phyloP scores from a whole-genome alignment of 2,888 invertebrate species.

The Pollenia griseotomentosa region DNA sequence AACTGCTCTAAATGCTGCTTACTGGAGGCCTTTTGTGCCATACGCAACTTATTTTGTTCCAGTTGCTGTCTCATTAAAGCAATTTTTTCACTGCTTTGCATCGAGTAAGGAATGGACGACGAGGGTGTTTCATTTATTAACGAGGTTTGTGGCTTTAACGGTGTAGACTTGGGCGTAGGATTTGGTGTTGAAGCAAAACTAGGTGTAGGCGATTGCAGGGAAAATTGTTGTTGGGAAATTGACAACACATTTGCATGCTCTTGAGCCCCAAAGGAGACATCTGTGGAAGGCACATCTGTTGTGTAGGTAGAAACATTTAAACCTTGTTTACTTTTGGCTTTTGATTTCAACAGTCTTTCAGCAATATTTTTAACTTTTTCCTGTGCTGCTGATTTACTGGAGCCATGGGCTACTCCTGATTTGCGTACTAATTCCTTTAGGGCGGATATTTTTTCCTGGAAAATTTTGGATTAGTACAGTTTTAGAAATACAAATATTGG shows the following conservation, averaged over 20 bases:
- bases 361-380: conserved; percentile 82
- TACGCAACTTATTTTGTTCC: conserved; percentile 85
- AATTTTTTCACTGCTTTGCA: conserved; percentile 85
- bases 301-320: conserved; percentile 63
- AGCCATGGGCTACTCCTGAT: conserved; percentile 80
- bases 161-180: conserved; percentile 65
- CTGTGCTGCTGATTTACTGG: conserved; percentile 79
- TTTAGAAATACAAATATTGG: conserved; percentile 3
- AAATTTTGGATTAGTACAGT: conserved; percentile 19
- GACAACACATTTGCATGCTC: conserved; percentile 28
- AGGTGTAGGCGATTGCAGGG: conserved; percentile 31
- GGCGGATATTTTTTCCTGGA: conserved; percentile 81
- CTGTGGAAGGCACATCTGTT: conserved; percentile 31
- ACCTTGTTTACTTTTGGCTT: conserved; percentile 78
- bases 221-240: conserved; percentile 33
- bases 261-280: conserved; percentile 20
- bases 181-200: conserved; percentile 54
- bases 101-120: conserved; percentile 65
- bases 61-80: conserved; percentile 85
- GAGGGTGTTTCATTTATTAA: conserved; percentile 49
- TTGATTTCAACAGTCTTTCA: conserved; percentile 80
- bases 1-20: conserved; percentile 85
- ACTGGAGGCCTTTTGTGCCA: conserved; percentile 85
- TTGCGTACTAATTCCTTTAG: conserved; percentile 80
- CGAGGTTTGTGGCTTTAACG: conserved; percentile 53